Conservation (phyloP, 2,113 vertebrate genomes). For the Erythrolamprus reginae region DNA sequence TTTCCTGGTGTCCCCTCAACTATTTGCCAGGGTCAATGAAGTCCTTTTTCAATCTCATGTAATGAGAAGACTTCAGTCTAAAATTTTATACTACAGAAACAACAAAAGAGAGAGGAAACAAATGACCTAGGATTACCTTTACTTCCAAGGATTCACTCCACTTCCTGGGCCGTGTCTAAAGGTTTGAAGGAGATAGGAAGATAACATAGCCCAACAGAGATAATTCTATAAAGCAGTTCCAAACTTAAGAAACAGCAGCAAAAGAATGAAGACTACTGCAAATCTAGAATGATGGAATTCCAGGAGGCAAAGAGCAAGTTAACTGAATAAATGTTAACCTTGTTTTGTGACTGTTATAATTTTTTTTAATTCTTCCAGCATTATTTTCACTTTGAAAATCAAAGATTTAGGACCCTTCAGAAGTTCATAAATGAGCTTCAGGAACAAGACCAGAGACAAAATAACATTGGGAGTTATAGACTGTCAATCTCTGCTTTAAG, state of each 20-base stretch:
- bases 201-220: too few species aligned
- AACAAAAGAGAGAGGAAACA: neutral
- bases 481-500: neutral
- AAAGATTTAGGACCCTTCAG: neutral
- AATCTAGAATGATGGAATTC: neutral
- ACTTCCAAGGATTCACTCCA: neutral
- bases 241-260: neutral
- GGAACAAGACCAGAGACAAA: neutral
- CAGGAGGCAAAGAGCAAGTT: neutral
- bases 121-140: neutral
- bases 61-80: neutral
- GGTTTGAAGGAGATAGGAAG: neutral
- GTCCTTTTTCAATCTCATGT: neutral
- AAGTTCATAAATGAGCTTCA: neutral
- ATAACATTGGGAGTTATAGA: neutral
- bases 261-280: too few species aligned
- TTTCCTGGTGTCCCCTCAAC: neutral
- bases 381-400: slow-evolving; percentile 6
- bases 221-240: neutral
- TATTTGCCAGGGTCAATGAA: neutral
- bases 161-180: neutral
- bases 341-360: neutral
- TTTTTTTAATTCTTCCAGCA: neutral
- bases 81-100: neutral
- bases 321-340: neutral